Percentiles rank a stretch among this genome's conserved stretches.
These are phyloP conservation scores for Enteromius mattozi DNA, from an alignment of 2,797 vertebrate species.

Conservation along the genomic window DNA sequence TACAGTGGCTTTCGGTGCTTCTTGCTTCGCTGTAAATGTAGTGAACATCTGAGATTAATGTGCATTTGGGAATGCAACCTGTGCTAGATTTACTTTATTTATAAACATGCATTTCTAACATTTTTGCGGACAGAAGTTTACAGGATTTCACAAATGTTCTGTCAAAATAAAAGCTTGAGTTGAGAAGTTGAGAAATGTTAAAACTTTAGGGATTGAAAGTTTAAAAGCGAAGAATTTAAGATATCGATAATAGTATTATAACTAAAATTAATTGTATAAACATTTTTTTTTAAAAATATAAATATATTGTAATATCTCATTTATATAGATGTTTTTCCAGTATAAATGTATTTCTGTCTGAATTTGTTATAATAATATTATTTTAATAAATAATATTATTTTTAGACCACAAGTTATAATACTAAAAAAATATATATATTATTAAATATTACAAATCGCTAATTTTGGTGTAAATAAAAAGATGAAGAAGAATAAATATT, in stretches of 20 bases:
- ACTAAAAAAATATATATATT: too few relatives aligned
- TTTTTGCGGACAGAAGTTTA: neutral
- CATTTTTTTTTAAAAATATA: too few relatives aligned
- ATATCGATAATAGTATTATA: neutral
- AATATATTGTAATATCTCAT: too few relatives aligned
- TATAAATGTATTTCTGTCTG: neutral
- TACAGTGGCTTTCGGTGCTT: too few relatives aligned
- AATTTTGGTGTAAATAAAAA: too few relatives aligned
- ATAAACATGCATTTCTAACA: neutral
- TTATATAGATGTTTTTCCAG: too few relatives aligned
- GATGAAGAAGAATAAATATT: too few relatives aligned
- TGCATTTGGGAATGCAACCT: neutral
- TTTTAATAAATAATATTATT: neutral
- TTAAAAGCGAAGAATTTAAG: neutral
- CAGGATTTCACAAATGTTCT: neutral
- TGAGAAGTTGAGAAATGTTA: neutral
- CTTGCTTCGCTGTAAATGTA: neutral
- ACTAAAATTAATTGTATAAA: too few relatives aligned
- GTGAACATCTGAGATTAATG: neutral
- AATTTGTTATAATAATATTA: neutral
- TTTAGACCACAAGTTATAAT: too few relatives aligned
- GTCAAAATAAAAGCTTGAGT: neutral
- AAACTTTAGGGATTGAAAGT: neutral
- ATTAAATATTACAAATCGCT: too few relatives aligned
- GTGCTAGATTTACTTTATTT: neutral